Conservation (phyloP, 1,140 invertebrate species). For the Drosophila burlai region DNA sequence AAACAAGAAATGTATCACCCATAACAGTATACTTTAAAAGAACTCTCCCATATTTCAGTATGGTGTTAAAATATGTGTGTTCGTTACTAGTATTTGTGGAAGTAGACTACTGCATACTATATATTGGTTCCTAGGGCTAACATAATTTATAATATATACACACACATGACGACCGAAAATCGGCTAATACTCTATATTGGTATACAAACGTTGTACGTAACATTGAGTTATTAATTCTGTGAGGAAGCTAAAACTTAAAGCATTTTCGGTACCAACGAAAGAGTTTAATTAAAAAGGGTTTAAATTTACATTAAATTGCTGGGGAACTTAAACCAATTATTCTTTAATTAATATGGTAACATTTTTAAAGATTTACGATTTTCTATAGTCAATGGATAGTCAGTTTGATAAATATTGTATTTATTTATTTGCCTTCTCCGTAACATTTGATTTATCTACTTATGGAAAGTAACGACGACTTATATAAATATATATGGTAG, state of each 20-base stretch:
- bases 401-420: constrained; percentile 25
- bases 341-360: neutral
- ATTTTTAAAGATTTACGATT: neutral
- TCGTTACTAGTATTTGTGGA: neutral
- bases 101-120: constrained; percentile 21
- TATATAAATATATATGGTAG: constrained; percentile 30
- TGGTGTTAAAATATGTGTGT: constrained; percentile 6
- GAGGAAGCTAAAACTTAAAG: too few relatives aligned
- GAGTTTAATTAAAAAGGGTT: neutral
- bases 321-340: neutral
- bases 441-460: constrained; percentile 43
- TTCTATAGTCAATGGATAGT: constrained; percentile 16
- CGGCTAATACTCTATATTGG: constrained; percentile 50
- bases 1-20: constrained; percentile 28
- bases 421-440: constrained; percentile 22
- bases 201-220: constrained; percentile 38
- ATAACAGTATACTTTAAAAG: constrained; percentile 16
- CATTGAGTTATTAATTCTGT: neutral
- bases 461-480: constrained; percentile 49
- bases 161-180: constrained; percentile 23
- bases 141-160: constrained; percentile 9
- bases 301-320: neutral
- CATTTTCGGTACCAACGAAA: neutral
- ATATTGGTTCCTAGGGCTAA: constrained; percentile 11
- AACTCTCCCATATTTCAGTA: neutral